Conservation (phyloP, 2,797 vertebrate genomes). For the Tokudaia tokunoshimensis region DNA sequence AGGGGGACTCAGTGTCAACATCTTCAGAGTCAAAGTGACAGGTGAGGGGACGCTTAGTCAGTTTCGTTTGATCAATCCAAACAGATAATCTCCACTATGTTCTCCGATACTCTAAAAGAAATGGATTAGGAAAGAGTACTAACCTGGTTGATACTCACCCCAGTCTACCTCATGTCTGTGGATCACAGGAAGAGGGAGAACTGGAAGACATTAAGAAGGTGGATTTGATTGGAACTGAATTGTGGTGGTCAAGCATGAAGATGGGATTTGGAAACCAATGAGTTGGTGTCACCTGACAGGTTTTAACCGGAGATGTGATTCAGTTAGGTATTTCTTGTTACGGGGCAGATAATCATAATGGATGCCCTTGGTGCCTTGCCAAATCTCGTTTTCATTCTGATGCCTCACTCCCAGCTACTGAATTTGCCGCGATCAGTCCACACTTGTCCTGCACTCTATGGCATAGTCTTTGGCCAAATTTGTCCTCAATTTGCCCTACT, state of each 20-base stretch:
- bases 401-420: background rate
- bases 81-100: background rate
- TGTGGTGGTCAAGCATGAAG: background rate
- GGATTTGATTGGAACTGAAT: background rate
- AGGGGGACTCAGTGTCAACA: background rate
- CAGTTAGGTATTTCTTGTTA: background rate
- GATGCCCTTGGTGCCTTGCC: background rate
- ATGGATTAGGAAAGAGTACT: constrained; percentile 6
- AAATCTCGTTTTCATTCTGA: background rate
- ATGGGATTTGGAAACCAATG: background rate
- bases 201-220: background rate
- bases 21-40: constrained; percentile 27
- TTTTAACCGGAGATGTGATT: constrained; percentile 12
- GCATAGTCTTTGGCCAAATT: background rate
- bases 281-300: background rate
- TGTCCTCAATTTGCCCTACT: background rate
- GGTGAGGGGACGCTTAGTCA: background rate
- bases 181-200: background rate
- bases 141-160: background rate
- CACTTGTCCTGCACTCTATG: background rate
- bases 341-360: background rate
- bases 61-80: background rate
- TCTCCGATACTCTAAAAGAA: background rate
- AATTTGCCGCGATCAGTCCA: background rate
- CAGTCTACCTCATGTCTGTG: background rate